Base-by-base conservation (phyloP, 2,797 vertebrate genomes). In the Morus bassanus region DNA sequence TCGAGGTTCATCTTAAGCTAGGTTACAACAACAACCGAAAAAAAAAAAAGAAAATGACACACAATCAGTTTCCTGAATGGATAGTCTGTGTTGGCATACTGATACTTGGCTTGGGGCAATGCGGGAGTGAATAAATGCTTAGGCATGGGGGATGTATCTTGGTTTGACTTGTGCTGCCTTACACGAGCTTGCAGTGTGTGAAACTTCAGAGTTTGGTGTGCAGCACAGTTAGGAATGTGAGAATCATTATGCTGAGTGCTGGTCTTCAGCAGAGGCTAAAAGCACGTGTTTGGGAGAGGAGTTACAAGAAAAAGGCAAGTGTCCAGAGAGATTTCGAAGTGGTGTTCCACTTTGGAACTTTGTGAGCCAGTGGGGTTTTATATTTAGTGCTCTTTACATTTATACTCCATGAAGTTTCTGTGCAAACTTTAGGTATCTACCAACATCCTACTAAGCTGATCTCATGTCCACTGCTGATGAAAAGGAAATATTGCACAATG, bases 131-230 rank as follows among this genome's bases (percentile, higher is more conserved):
- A 11, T 41, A 12, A 59, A 45, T 24, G 31, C 41, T 14, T 60
- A 63, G n/a, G 51, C 48, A 7, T 77, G 31, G 7, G 13, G 12
- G 13, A 8, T n/a, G 16, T 37, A 27, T 37, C 15, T 60, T 75
- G 57, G 7, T 65, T 79, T 54, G 39, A 46, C 17, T 83, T 35
- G 35, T 74, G 31, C 35, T 93, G 43, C 35, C 25, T 86, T 72
- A 16, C 9, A 0, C 2, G 4, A 72, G 31, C n/a, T 74, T 64
- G 18, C n/a, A 41, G 43, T 3, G 4, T 9, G 19, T 1, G 0
- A 21, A 84, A 41, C 45, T 80, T 74, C 37, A 50, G 35, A 23
- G 14, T 23, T 18, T 53, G 41, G n/a, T 70, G 48, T 57, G 69
- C 53, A 57, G 50, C 57, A 28, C 30, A 48, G 9, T 33, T 56